Evolutionary conservation across 2,113 vertebrate species (phyloP).

Genomic region (Otolemur garnettii): DNA sequence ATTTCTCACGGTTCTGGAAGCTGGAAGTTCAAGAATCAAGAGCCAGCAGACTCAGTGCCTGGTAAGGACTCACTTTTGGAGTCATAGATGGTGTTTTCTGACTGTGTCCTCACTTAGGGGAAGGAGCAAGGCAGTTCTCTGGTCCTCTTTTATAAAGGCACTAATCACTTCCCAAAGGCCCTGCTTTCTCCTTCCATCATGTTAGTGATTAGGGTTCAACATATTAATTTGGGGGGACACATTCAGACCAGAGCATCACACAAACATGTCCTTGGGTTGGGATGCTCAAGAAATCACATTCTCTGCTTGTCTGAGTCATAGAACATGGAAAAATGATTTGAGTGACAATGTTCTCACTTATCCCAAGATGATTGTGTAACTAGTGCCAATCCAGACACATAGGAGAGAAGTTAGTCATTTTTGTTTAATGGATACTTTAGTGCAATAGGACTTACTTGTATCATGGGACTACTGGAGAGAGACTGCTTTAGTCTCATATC

Average conservation of each 20-base stretch:
- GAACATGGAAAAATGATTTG: constrained; percentile 1
- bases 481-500: background rate
- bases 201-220: background rate
- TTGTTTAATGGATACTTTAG: background rate
- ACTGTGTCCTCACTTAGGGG: background rate
- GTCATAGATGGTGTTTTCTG: background rate
- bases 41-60: background rate
- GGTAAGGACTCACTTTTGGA: background rate
- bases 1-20: background rate
- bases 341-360: background rate
- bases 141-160: background rate
- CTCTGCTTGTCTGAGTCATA: constrained; percentile 7
- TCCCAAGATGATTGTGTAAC: background rate
- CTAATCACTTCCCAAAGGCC: background rate
- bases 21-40: background rate
- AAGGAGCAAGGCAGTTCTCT: background rate
- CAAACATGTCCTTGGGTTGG: background rate
- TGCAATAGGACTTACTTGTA: background rate
- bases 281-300: background rate
- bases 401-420: constrained; percentile 42
- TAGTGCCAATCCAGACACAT: background rate
- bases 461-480: constrained; percentile 15
- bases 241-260: background rate
- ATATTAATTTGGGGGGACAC: background rate
- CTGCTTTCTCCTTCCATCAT: background rate